phyloP scores from a whole-genome alignment of 2,888 invertebrate genomes.

The Hypomecis atomaria region DNA sequence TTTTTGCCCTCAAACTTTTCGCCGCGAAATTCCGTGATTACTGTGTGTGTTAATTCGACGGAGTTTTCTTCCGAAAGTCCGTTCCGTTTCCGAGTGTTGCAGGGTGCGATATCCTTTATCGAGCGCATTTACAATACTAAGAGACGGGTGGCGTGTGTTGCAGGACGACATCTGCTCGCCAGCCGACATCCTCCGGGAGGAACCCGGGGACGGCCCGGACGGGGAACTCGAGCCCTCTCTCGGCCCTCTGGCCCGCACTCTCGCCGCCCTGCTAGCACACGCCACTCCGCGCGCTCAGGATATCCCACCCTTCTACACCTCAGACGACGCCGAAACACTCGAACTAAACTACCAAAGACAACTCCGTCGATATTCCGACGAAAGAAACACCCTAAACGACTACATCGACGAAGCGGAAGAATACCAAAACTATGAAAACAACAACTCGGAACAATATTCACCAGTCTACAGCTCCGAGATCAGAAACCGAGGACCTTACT shows the following conservation, averaged over 20 bases:
- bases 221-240: constrained; percentile 44
- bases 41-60: constrained; percentile 25
- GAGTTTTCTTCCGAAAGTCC: constrained; percentile 28
- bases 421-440: constrained; percentile 68
- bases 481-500: constrained; percentile 77
- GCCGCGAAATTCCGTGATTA: not conserved
- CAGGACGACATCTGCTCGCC: constrained; percentile 88
- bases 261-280: constrained; percentile 69
- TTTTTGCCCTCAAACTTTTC: too few species aligned
- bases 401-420: constrained; percentile 77
- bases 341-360: constrained; percentile 68
- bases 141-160: constrained; percentile 86
- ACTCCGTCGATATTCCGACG: constrained; percentile 65
- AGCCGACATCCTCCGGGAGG: constrained; percentile 83
- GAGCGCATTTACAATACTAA: constrained; percentile 63
- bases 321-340: constrained; percentile 55
- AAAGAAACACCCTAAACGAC: constrained; percentile 70
- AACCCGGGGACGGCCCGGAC: constrained; percentile 31
- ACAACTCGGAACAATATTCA: constrained; percentile 61
- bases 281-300: constrained; percentile 79
- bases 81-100: constrained; percentile 66
- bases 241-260: constrained; percentile 68
- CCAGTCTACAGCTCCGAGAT: constrained; percentile 69
- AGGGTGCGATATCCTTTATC: constrained; percentile 73
- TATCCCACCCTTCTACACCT: constrained; percentile 55